These are phyloP conservation scores for Loris lydekkerianus DNA, from an alignment of 2,797 vertebrate genomes.

Conservation along the genomic window DNA sequence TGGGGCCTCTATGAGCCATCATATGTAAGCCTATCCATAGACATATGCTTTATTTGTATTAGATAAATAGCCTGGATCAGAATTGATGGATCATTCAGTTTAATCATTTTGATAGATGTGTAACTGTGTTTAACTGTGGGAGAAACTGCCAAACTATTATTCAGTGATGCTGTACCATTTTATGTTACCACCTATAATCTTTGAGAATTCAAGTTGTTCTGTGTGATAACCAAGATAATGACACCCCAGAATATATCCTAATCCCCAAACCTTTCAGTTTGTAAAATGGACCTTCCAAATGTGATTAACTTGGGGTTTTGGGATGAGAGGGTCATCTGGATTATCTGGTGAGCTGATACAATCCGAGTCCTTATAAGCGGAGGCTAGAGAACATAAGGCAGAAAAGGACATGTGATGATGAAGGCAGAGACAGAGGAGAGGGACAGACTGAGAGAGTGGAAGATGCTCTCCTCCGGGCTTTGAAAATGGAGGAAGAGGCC, in stretches of 20 bases:
- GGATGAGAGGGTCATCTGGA: not conserved
- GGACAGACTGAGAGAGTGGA: too few species aligned
- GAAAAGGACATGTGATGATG: not conserved
- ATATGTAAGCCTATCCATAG: not conserved
- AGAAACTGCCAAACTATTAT: not conserved
- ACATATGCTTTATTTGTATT: not conserved
- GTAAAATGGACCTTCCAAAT: not conserved
- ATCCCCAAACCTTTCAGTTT: not conserved
- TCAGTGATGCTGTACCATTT: not conserved
- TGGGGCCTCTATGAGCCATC: not conserved
- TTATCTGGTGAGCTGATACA: not conserved
- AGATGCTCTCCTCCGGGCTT: not conserved
- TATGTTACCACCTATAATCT: not conserved
- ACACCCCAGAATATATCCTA: not conserved
- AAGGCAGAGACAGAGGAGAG: accelerated
- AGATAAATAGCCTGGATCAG: not conserved
- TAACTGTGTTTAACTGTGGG: not conserved
- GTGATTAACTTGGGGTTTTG: not conserved
- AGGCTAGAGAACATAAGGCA: not conserved
- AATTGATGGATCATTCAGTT: not conserved
- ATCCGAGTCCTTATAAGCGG: not conserved
- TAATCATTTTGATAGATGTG: not conserved
- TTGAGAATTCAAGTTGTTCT: not conserved
- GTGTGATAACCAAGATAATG: not conserved
- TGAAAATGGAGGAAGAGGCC: not conserved